Base-by-base conservation (phyloP, 2,888 invertebrate species). In the Dryobota labecula region DNA sequence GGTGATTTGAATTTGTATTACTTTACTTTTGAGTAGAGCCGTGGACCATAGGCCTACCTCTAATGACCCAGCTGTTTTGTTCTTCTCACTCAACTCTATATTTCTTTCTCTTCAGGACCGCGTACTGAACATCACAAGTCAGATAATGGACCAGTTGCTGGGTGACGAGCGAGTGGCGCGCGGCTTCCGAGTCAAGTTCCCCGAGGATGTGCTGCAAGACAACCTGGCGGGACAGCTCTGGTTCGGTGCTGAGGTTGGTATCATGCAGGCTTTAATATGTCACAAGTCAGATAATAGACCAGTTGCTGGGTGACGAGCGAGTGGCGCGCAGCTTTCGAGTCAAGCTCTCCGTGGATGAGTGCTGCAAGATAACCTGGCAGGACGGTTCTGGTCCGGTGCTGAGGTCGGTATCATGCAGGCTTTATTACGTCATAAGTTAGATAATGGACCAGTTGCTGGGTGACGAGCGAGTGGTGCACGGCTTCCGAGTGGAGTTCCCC, bases 261-360 rank as follows among this genome's bases (percentile, higher is more conserved):
- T 4, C 15, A n/a, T n/a, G n/a, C n/a, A n/a, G n/a, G n/a, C n/a
- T n/a, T n/a, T n/a, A n/a, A n/a, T n/a, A n/a, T n/a, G n/a, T 99
- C 89, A 99, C 99, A 80, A 99, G 99, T 92, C 97, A 98, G 91
- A 99, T 99, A 86, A 99, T 99, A 98, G 99, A 99, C 92, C 98
- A 99, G 88, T 96, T 99, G 67, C 97, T 99, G 71, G 97, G 97
- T 0, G 98, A 98, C 80, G 98, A 98, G 92, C 96, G 99, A 69
- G 99, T 99, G 70, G 98, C 98, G 83, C 96, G 99, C 57, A 99
- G 99, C 87, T 99, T 99, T 94, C 97, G 99, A 61, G 99, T 99
- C 72, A 99, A 99, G 96, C 99, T 99, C 90, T 99, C 99, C 0
- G 99, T 99, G 92, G 99, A 99, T 92, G 99, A n/a, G n/a, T 99